Conservation (phyloP, 37 sponge, comb jelly and placozoan species). For the Chondrilla cf. caribensis region DNA sequence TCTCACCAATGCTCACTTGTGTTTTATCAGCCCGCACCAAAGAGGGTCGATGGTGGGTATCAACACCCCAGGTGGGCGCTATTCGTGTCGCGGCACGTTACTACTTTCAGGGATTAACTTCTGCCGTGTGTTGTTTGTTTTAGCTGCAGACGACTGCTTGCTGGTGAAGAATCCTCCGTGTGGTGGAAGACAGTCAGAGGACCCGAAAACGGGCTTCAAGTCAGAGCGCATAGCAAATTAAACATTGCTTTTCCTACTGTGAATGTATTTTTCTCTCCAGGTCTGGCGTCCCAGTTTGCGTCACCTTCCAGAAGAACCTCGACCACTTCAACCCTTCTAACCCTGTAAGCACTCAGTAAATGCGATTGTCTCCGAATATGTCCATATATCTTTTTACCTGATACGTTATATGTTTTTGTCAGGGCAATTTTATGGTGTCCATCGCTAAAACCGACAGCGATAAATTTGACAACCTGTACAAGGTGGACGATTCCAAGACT, state of each 20-base stretch:
- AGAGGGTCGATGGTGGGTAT: constrained; percentile 58
- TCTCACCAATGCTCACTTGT: constrained; percentile 55
- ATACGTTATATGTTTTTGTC: too few relatives aligned
- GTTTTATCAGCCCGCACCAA: constrained; percentile 71
- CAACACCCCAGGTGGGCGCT: constrained; percentile 46
- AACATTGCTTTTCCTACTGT: background rate
- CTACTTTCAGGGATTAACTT: too few relatives aligned
- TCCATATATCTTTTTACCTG: background rate
- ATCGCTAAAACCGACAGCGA: background rate
- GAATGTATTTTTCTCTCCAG: background rate
- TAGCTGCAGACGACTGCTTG: constrained; percentile 65
- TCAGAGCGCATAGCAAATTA: constrained; percentile 8
- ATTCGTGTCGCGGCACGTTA: background rate
- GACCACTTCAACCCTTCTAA: constrained; percentile 56
- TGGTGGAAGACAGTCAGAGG: constrained; percentile 31
- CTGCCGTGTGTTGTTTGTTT: constrained; percentile 10
- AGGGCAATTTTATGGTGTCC: constrained; percentile 23
- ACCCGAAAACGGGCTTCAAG: constrained; percentile 26
- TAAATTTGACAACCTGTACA: background rate
- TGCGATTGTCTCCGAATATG: background rate
- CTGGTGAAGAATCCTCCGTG: constrained; percentile 36
- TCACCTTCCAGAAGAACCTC: constrained; percentile 86
- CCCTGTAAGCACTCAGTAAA: constrained; percentile 31
- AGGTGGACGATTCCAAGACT: constrained; percentile 25
- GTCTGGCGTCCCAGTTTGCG: constrained; percentile 19